Evolutionary conservation across 2,888 invertebrate genomes (phyloP), one percentile per base, ranked within the genome.

Genomic region (Polyommatus iphigenia): DNA sequence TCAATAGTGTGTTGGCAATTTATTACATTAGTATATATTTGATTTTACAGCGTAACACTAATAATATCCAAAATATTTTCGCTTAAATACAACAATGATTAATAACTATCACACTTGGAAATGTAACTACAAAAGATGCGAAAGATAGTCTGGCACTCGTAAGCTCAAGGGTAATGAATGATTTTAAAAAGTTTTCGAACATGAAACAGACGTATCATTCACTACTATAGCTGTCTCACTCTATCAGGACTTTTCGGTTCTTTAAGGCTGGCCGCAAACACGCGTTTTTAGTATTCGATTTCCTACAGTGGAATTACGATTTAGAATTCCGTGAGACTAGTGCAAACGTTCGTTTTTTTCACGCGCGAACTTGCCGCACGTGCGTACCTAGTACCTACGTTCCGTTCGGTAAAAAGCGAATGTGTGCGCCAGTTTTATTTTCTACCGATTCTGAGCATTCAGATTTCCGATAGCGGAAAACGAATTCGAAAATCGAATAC

Each of bases 11-110:
- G 78, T 71, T 77, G 78, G 81, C 76, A 81, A 79, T 46, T 46
- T 46, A 79, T 80, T 81, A 81, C 76, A 79, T 79, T 79, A 79
- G 71, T 81, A 79, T 78, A 79, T 78, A 78, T 78, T 80, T 78
- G 76, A 85, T 89, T 90, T 88, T 85, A 91, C 90, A 91, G 91
- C 91, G 85, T 89, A 89, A 89, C 88, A 88, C 91, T 92, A 92
- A 86, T 89, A 82, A 89, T 90, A 91, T 91, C 89, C 91, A 92
- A 92, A 92, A 93, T 91, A 92, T 89, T 79, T 82, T 87, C 84
- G 90, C 87, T 89, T 89, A 89, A 91, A 89, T 89, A 90, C 87
- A 90, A 87, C 89, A 87, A 89, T 84, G 88, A 89, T 80, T 77
- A 79, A 78, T 78, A 77, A 41, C 76, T 81, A 81, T 81, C 78